Evolutionary conservation across 2,888 invertebrate genomes (phyloP).

Genomic region (Euclidia mi): DNA sequence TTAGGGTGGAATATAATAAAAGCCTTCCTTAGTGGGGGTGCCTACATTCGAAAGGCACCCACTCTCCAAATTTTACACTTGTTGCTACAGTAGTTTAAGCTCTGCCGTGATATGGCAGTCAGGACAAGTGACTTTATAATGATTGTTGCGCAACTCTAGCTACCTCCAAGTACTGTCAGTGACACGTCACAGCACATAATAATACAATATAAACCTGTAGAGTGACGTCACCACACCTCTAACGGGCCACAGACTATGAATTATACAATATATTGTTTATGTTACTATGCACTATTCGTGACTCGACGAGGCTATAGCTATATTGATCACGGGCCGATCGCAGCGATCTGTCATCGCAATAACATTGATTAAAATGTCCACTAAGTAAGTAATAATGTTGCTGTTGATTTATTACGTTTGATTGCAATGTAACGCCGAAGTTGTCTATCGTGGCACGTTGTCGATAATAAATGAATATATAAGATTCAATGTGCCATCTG

Average conservation of each 20-base stretch:
- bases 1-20: too few species aligned
- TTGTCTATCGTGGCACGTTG: conserved; percentile 53
- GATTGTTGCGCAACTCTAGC: too few species aligned
- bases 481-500: conserved; percentile 17
- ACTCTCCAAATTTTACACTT: too few species aligned
- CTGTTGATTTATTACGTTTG: conserved; percentile 79
- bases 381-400: conserved; percentile 78
- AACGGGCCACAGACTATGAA: conserved; percentile 25
- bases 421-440: conserved; percentile 63
- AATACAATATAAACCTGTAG: conserved; percentile 16
- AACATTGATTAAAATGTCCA: conserved; percentile 81
- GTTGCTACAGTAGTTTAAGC: too few species aligned
- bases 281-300: conserved; percentile 45
- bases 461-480: conserved; percentile 50
- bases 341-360: conserved; percentile 76
- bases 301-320: conserved; percentile 40
- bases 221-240: conserved; percentile 46
- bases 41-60: too few species aligned
- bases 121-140: too few species aligned
- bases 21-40: too few species aligned
- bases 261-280: conserved; percentile 34
- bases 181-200: conserved; percentile 3
- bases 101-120: too few species aligned
- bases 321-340: conserved; percentile 66
- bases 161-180: background rate